Conservation (phyloP, 2,888 invertebrate genomes). For the Zygaena filipendulae region DNA sequence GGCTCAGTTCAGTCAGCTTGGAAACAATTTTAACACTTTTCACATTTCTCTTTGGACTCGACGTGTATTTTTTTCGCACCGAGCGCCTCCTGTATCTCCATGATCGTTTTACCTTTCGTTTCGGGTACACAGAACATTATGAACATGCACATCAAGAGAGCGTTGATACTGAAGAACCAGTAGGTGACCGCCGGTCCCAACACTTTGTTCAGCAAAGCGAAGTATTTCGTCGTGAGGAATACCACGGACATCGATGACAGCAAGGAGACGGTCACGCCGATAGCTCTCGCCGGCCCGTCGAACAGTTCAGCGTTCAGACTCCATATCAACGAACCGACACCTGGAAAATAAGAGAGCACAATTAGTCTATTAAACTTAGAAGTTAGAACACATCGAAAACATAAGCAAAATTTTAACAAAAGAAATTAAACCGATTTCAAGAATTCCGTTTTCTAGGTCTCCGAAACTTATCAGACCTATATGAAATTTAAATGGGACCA, state of each 20-base stretch:
- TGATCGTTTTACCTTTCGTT: conserved; percentile 42
- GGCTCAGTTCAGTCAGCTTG: too few relatives aligned
- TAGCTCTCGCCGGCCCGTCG: conserved; percentile 29
- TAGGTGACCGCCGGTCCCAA: conserved; percentile 33
- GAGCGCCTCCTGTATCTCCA: conserved; percentile 35
- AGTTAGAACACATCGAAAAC: too few relatives aligned
- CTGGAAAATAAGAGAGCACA: too few relatives aligned
- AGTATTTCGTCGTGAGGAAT: conserved; percentile 33
- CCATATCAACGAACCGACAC: conserved; percentile 38
- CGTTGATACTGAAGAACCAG: conserved; percentile 27
- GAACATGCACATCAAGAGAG: conserved; percentile 22
- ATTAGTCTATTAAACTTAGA: too few relatives aligned
- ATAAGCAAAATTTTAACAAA: too few relatives aligned
- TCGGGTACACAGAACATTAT: conserved; percentile 35
- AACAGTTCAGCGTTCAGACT: conserved; percentile 35
- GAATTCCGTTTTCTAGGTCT: too few relatives aligned
- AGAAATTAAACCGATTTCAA: too few relatives aligned
- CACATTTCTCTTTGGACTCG: background rate
- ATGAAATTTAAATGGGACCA: too few relatives aligned
- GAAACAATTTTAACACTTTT: background rate
- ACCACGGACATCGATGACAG: conserved; percentile 16
- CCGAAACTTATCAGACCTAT: too few relatives aligned
- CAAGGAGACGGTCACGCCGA: conserved; percentile 24
- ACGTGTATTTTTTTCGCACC: conserved; percentile 11
- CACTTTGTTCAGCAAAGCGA: conserved; percentile 21